Base-by-base conservation (phyloP, 2,797 vertebrate species). In the Mormyrus hasselquistii region DNA sequence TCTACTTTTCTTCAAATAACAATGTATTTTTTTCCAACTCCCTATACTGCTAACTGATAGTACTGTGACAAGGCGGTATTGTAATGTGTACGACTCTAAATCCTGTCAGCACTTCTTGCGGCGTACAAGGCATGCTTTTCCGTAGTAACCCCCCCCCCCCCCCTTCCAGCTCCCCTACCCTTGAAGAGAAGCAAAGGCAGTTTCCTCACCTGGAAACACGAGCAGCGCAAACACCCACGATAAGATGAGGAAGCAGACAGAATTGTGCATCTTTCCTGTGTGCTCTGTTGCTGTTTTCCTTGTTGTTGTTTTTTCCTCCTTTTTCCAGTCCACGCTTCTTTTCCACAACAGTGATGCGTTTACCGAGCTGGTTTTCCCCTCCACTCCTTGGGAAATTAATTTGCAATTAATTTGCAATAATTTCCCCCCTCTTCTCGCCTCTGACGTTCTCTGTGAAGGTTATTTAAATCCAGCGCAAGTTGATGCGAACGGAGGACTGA, bases 121-220 rank as follows among this genome's bases (percentile, higher is more conserved):
- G 19, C 50, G 41, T 16, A 79, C 25, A 38, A 62, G 44, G 76
- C 55, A 16, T 41, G 55, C 52, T 41, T 29, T 65, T 85, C 83
- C 65, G 84, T 22, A 9, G 59, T 55, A 41, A 89, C 4, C 4
- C 49, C 22, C 19, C 10, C 49, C 22, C 19, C 10, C 59, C 38
- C 53, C 12, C 6, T 29, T 29, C 25, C 55, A n/a, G 83, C 38
- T 65, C 83, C 76, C 49, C 49, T 41, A 22, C 62, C 83, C 88
- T 50, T 47, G 14, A 52, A 73, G 19, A 73, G 44, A 86, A 59
- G 65, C n/a, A 89, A 89, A 86, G 89, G 89, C 87, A 88, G 55
- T 86, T 53, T 59, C 83, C 93, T 95, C 96, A 96, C 96, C 96
- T 96, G 95, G 95, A 90, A 96, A 96, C 57, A 96, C 92, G 90